phyloP scores from a whole-genome alignment of 2,888 invertebrate species.

The Leptopilina syphax region DNA sequence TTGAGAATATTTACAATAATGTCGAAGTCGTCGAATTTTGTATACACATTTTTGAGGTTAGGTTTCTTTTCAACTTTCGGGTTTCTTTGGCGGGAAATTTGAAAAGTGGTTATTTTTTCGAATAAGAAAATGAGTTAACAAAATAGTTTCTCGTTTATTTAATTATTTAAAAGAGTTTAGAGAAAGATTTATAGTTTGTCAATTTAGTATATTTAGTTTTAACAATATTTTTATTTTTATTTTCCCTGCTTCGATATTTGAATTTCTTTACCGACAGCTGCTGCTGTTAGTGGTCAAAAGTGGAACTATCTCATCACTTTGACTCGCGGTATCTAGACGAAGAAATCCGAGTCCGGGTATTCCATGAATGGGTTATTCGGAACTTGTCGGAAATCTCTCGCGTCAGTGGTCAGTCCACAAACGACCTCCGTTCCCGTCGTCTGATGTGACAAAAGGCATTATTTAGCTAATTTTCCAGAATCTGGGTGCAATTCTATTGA shows the following conservation, averaged over 20 bases:
- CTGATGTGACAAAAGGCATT: slow-evolving; percentile 8
- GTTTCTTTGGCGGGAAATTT: neutral
- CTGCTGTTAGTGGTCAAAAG: neutral
- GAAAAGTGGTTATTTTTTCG: neutral
- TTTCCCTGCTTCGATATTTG: neutral
- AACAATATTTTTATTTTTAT: neutral
- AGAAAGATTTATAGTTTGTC: neutral
- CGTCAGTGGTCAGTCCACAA: slow-evolving; percentile 8
- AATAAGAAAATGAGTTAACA: neutral
- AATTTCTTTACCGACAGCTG: neutral
- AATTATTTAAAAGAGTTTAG: too few species aligned
- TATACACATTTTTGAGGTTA: slow-evolving; percentile 4
- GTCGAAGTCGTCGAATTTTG: neutral
- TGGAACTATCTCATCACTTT: slow-evolving; percentile 2
- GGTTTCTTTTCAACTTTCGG: neutral
- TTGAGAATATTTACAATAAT: neutral
- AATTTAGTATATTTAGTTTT: neutral
- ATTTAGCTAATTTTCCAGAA: slow-evolving; percentile 20
- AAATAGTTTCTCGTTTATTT: too few species aligned
- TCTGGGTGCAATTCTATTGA: neutral
- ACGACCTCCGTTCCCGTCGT: slow-evolving; percentile 19
- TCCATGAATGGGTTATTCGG: neutral
- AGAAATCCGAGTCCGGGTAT: neutral
- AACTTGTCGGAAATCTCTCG: neutral
- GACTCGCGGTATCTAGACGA: neutral